A percentile compares a stretch with the other conserved stretches of the same genome.
Conservation (phyloP, 1,140 invertebrate species). For the Euura saliciscinereae region DNA sequence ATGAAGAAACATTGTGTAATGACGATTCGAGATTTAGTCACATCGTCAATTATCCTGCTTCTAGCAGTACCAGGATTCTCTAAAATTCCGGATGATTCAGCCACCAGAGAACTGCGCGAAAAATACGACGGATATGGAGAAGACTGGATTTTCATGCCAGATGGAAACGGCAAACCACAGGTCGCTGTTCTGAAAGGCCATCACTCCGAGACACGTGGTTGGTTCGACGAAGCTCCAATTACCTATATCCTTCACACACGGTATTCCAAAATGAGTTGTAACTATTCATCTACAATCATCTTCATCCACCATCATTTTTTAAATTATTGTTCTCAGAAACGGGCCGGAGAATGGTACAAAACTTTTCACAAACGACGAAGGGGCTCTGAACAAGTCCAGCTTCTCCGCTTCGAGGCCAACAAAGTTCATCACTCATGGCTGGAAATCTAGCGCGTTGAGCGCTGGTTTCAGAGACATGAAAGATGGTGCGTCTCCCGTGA, state of each 20-base stretch:
- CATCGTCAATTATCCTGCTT: neutral
- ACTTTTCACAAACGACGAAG: constrained; percentile 42
- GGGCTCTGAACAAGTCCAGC: constrained; percentile 48
- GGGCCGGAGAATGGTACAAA: constrained; percentile 44
- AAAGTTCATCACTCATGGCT: constrained; percentile 78
- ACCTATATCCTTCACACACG: constrained; percentile 51
- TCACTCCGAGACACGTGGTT: constrained; percentile 31
- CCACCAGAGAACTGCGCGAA: constrained; percentile 32
- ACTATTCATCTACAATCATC: too few species aligned
- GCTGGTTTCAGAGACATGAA: constrained; percentile 43
- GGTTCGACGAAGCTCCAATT: constrained; percentile 41
- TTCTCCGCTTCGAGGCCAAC: constrained; percentile 65
- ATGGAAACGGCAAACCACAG: constrained; percentile 65
- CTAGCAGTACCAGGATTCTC: neutral
- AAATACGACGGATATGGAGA: constrained; percentile 61
- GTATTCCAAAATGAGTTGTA: constrained; percentile 32
- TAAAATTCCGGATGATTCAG: neutral
- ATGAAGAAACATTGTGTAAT: neutral
- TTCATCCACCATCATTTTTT: too few species aligned
- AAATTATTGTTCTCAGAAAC: constrained; percentile 31
- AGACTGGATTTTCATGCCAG: constrained; percentile 71
- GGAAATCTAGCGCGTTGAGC: constrained; percentile 63
- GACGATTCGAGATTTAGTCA: neutral
- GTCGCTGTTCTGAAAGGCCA: constrained; percentile 58
- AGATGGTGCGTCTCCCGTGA: constrained; percentile 37